phyloP scores from a whole-genome alignment of 1,140 invertebrate species.

The Musca domestica region DNA sequence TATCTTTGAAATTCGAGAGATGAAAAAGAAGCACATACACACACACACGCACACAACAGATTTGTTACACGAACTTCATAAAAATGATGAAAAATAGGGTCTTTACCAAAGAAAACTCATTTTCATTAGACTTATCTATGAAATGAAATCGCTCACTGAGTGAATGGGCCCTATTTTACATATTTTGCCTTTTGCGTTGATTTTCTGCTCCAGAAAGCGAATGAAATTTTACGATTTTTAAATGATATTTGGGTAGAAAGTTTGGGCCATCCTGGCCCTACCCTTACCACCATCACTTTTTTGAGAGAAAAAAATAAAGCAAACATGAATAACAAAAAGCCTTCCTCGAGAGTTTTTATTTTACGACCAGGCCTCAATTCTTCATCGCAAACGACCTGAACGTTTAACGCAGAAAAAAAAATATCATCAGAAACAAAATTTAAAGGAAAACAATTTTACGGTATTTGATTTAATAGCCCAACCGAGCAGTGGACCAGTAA shows the following conservation, averaged over 20 bases:
- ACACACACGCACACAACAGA: background rate
- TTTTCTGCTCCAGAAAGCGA: background rate
- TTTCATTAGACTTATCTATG: constrained; percentile 7
- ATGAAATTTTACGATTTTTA: background rate
- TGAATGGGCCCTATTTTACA: constrained; percentile 1
- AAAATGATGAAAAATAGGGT: constrained; percentile 4
- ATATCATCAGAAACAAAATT: background rate
- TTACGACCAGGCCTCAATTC: background rate
- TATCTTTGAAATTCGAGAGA: too few species aligned
- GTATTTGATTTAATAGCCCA: constrained; percentile 14
- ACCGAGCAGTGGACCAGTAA: background rate
- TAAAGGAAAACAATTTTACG: constrained; percentile 16
- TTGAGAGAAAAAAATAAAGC: too few species aligned
- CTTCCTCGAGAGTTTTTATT: background rate
- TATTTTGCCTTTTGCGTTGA: background rate
- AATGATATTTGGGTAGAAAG: background rate
- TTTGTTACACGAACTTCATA: constrained; percentile 8
- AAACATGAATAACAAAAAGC: background rate
- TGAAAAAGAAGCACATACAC: too few species aligned
- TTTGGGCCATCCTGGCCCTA: background rate
- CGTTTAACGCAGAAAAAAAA: background rate
- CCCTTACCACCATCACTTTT: background rate
- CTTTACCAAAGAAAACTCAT: constrained; percentile 1
- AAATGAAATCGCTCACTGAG: constrained; percentile 4
- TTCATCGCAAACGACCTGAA: background rate